Conservation (phyloP, 2,113 vertebrate genomes). For the Spermophilus dauricus region DNA sequence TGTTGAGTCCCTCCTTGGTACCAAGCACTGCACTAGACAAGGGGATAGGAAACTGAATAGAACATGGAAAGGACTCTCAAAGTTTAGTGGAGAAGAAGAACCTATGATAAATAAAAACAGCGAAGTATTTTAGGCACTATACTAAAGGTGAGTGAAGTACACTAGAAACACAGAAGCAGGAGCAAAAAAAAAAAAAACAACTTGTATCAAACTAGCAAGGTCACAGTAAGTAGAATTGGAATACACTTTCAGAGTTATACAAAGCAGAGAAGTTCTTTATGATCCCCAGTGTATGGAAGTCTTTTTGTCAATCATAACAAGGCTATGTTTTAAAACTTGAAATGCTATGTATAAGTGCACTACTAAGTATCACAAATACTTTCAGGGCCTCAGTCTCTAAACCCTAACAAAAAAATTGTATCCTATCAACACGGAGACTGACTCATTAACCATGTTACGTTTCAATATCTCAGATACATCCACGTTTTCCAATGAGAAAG, state of each 20-base stretch:
- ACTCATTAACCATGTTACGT: not conserved
- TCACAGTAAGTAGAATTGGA: not conserved
- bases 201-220: not conserved
- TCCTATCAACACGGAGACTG: not conserved
- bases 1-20: not conserved
- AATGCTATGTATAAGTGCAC: not conserved
- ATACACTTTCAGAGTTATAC: not conserved
- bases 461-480: not conserved
- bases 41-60: not conserved
- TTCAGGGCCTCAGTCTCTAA: not conserved
- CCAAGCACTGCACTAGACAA: not conserved
- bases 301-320: conserved; percentile 26
- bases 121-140: not conserved
- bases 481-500: not conserved
- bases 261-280: not conserved
- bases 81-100: not conserved
- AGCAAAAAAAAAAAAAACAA: not conserved
- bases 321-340: not conserved
- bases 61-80: not conserved
- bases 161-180: not conserved
- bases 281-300: not conserved
- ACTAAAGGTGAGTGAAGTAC: not conserved
- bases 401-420: conserved; percentile 31
- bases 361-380: not conserved
- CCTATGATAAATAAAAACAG: not conserved